Evolutionary conservation across 2,113 vertebrate genomes (phyloP).

Genomic region (Panurus biarmicus): DNA sequence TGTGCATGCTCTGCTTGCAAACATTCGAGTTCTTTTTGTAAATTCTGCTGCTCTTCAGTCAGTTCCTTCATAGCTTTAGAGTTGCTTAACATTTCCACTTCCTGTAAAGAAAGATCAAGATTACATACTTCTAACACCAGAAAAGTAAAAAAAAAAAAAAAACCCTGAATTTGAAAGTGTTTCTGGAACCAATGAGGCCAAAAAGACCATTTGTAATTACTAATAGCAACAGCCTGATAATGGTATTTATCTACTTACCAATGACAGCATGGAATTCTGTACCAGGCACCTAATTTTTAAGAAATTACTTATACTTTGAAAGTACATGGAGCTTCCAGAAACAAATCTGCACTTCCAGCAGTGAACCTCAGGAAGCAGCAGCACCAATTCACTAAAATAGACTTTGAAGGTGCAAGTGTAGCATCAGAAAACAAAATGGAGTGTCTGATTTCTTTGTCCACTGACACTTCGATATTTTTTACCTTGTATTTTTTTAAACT

Average conservation of each 20-base stretch:
- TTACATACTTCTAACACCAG: neutral
- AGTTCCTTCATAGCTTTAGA: conserved; percentile 87
- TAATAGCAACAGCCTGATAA: neutral
- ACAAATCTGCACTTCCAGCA: neutral
- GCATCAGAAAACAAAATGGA: neutral
- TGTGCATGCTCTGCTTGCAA: conserved; percentile 90
- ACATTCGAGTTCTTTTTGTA: conserved; percentile 90
- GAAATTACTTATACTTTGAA: neutral
- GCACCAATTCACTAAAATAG: neutral
- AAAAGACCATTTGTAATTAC: neutral
- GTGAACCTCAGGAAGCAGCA: neutral
- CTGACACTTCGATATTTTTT: neutral
- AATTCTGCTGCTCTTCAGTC: conserved; percentile 86
- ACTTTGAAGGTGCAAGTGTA: neutral
- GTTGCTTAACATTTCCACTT: conserved; percentile 81
- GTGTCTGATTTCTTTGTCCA: neutral
- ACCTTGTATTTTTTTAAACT: neutral
- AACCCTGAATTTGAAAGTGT: neutral
- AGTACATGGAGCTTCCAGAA: neutral
- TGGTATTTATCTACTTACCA: neutral
- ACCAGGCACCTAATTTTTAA: neutral
- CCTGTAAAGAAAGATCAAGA: conserved; percentile 68
- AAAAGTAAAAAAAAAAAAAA: neutral
- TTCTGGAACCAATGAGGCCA: neutral
- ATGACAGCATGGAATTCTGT: neutral